Evolutionary conservation across 2,113 vertebrate genomes (phyloP).

Genomic region (Cololabis saira): DNA sequence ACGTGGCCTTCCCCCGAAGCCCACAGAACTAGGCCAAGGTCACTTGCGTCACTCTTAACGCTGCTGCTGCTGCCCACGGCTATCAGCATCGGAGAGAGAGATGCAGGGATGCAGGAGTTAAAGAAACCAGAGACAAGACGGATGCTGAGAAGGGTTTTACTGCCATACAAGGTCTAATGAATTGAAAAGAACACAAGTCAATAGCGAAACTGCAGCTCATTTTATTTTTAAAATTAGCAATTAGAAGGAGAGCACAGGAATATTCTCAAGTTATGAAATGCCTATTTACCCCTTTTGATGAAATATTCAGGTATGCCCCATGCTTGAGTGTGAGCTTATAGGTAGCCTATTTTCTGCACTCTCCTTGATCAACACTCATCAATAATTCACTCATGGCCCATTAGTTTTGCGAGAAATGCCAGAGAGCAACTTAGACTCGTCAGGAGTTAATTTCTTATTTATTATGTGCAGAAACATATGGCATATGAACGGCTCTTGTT

Average conservation of each 20-base stretch:
- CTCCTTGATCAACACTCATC: slow-evolving; percentile 75
- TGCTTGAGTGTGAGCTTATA: slow-evolving; percentile 50
- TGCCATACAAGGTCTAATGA: slow-evolving; percentile 39
- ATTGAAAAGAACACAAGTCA: slow-evolving; percentile 42
- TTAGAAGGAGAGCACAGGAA: slow-evolving; percentile 33
- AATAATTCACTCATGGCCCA: slow-evolving; percentile 73
- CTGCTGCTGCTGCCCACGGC: slow-evolving; percentile 44
- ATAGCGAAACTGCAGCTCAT: slow-evolving; percentile 47
- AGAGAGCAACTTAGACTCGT: slow-evolving; percentile 47
- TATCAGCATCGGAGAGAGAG: slow-evolving; percentile 20
- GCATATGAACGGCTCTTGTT: slow-evolving; percentile 22
- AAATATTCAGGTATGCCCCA: slow-evolving; percentile 64
- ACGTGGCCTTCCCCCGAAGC: slow-evolving; percentile 63
- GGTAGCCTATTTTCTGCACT: slow-evolving; percentile 69
- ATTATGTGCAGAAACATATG: slow-evolving; percentile 36
- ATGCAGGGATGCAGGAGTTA: slow-evolving; percentile 29
- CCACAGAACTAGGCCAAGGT: slow-evolving; percentile 74
- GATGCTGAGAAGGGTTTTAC: slow-evolving; percentile 23
- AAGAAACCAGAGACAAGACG: slow-evolving; percentile 54
- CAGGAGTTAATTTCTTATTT: slow-evolving; percentile 64
- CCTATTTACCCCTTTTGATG: slow-evolving; percentile 69
- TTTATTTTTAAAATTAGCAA: slow-evolving; percentile 58
- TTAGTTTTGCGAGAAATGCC: slow-evolving; percentile 66
- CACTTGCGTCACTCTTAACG: slow-evolving; percentile 58
- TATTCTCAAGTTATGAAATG: slow-evolving; percentile 51